Percentiles rank a stretch among this genome's conserved stretches.
These are phyloP conservation scores for Agonopterix subpropinquella DNA, from an alignment of 2,888 invertebrate species.

Conservation along the genomic window DNA sequence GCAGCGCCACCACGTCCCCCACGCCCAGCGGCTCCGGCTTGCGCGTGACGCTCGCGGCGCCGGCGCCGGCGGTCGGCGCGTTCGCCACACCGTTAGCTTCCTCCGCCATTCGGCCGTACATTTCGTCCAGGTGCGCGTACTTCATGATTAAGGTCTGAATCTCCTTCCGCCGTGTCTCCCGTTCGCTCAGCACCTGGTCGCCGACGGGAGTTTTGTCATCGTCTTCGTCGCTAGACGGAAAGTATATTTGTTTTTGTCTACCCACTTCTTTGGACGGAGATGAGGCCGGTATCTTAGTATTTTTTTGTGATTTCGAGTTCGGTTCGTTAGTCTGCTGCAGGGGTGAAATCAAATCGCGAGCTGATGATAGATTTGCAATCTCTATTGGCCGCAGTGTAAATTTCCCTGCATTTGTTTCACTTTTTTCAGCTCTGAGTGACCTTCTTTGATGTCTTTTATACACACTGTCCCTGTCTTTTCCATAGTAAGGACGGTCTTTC, in stretches of 20 bases:
- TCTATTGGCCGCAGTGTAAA: constrained; percentile 74
- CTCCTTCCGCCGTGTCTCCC: constrained; percentile 88
- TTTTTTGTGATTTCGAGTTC: constrained; percentile 30
- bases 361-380: constrained; percentile 59
- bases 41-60: constrained; percentile 22
- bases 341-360: constrained; percentile 73
- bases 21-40: constrained; percentile 48
- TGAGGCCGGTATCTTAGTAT: constrained; percentile 52
- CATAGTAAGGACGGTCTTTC: constrained; percentile 43
- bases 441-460: constrained; percentile 72
- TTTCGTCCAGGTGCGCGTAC: constrained; percentile 86
- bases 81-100: constrained; percentile 41
- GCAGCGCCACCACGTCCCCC: constrained; percentile 59
- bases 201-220: constrained; percentile 72
- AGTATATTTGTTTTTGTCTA: constrained; percentile 65
- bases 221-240: constrained; percentile 68
- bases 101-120: constrained; percentile 73
- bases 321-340: constrained; percentile 51
- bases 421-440: constrained; percentile 77
- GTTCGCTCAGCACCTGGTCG: constrained; percentile 79
- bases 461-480: constrained; percentile 69
- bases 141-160: constrained; percentile 88
- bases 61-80: constrained; percentile 23
- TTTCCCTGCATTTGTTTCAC: constrained; percentile 72
- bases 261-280: constrained; percentile 52